These are phyloP conservation scores for Drusus annulatus DNA, from an alignment of 1,140 invertebrate species.

Conservation along the genomic window DNA sequence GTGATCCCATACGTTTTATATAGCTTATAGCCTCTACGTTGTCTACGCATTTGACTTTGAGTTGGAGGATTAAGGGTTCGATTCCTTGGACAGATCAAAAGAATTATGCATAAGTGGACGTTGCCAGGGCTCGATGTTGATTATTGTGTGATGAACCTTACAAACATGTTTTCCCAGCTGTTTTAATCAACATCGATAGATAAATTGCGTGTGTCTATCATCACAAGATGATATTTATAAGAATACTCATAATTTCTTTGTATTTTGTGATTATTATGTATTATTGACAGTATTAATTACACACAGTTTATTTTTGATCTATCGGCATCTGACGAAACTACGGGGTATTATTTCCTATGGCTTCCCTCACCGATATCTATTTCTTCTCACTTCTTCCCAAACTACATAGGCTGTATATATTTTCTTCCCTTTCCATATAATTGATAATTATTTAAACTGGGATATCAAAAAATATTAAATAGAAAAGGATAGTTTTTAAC, in stretches of 20 bases:
- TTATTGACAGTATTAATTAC: background rate
- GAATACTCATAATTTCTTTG: background rate
- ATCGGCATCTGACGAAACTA: background rate
- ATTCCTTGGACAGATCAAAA: no score
- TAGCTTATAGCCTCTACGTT: no score
- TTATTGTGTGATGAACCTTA: no score
- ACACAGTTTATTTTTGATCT: slow-evolving; percentile 16
- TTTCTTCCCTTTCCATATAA: background rate
- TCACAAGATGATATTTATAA: background rate
- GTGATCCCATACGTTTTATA: no score
- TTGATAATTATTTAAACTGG: background rate
- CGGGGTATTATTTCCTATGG: background rate
- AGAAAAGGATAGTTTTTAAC: no score
- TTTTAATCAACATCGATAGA: no score
- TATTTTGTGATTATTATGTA: background rate
- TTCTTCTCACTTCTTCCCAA: slow-evolving; percentile 21
- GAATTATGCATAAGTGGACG: no score
- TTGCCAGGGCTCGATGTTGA: no score
- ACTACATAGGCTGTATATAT: background rate
- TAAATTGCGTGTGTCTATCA: background rate
- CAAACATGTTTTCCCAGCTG: no score
- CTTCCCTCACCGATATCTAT: slow-evolving; percentile 15
- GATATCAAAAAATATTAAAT: background rate
- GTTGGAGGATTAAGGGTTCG: no score
- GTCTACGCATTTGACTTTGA: no score